A percentile compares a stretch with the other conserved stretches of the same genome.
phyloP scores from a whole-genome alignment of 2,113 vertebrate species.

The Mirza zaza region DNA sequence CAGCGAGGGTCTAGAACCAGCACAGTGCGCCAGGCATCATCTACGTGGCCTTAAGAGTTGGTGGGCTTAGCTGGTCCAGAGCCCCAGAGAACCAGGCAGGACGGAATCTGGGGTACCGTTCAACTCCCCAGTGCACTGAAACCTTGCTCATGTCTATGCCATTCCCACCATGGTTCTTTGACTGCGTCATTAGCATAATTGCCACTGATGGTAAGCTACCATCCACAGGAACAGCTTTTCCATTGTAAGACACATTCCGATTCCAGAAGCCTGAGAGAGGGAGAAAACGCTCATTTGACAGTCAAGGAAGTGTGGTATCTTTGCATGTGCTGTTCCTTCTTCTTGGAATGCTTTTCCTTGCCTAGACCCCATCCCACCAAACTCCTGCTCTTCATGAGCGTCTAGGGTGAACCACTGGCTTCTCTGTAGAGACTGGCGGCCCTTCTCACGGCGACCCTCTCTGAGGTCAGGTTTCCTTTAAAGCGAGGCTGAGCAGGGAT shows the following conservation, averaged over 20 bases:
- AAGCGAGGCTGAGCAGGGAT: background rate
- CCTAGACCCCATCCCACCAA: background rate
- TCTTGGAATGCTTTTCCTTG: background rate
- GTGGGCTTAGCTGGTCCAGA: background rate
- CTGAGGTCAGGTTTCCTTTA: background rate
- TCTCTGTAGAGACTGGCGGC: background rate
- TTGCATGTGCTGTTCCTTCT: background rate
- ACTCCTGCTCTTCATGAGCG: background rate
- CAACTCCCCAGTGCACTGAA: background rate
- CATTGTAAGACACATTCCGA: rapidly evolving
- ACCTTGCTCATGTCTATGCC: rapidly evolving
- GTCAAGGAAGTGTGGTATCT: background rate
- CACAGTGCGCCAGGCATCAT: background rate
- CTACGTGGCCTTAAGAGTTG: background rate
- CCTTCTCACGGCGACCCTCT: no score
- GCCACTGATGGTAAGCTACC: background rate
- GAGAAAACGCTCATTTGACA: no score
- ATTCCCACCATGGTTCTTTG: background rate
- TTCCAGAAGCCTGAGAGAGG: background rate
- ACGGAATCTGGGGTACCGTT: background rate
- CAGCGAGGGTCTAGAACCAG: background rate
- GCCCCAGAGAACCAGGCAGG: background rate
- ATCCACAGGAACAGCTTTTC: no score
- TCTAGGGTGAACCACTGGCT: no score
- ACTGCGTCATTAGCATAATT: no score